Percentiles rank a stretch among this genome's conserved stretches.
phyloP scores from a whole-genome alignment of 2,888 invertebrate genomes.

The Augiades crinisus region DNA sequence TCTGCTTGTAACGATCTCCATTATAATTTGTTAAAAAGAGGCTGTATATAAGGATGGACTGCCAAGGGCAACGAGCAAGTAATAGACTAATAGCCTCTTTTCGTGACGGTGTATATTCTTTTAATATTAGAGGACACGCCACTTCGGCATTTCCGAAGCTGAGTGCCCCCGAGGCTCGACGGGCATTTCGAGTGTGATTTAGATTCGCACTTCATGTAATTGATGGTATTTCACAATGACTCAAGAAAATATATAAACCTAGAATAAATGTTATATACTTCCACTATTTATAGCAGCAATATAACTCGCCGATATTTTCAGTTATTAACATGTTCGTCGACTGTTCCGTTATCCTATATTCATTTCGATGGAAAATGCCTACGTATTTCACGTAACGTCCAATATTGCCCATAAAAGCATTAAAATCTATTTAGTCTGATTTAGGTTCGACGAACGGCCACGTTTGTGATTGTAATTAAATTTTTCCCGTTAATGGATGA shows the following conservation, averaged over 20 bases:
- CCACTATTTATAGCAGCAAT: neutral
- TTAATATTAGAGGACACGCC: conserved; percentile 48
- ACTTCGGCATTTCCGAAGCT: conserved; percentile 45
- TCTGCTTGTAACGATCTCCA: conserved; percentile 43
- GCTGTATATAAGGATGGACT: conserved; percentile 51
- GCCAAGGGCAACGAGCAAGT: conserved; percentile 45
- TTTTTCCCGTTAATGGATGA: conserved; percentile 30
- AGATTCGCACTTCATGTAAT: conserved; percentile 20
- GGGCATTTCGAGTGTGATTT: conserved; percentile 21
- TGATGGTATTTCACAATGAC: conserved; percentile 15
- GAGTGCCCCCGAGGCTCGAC: conserved; percentile 33
- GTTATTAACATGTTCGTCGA: too few species aligned
- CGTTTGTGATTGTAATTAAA: conserved; percentile 32
- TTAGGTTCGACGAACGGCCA: conserved; percentile 11
- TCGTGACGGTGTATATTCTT: conserved; percentile 55
- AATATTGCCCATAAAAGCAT: conserved; percentile 12
- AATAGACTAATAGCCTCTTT: conserved; percentile 61
- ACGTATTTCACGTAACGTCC: neutral
- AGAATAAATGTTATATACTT: neutral
- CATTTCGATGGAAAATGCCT: too few species aligned
- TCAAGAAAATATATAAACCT: conserved; percentile 3
- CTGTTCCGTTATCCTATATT: too few species aligned
- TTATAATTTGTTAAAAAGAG: conserved; percentile 49
- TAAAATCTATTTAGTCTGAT: conserved; percentile 14
- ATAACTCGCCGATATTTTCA: too few species aligned